Conservation (phyloP, 2,113 vertebrate species). For the Toxostoma redivivum region DNA sequence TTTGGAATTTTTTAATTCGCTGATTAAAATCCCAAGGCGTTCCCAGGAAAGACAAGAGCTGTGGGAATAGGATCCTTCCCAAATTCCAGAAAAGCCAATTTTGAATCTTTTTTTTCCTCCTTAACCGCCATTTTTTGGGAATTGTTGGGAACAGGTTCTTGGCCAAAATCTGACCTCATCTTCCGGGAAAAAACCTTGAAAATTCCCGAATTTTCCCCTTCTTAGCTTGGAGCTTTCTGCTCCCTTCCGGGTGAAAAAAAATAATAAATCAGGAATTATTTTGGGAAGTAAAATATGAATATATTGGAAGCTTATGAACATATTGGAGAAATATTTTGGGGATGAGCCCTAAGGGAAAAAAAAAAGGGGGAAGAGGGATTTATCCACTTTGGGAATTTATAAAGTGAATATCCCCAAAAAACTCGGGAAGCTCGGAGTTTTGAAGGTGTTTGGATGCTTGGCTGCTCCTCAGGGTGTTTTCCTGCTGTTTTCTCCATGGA, state of each 20-base stretch:
- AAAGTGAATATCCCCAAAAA: rapidly evolving
- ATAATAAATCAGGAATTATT: background rate
- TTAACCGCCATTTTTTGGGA: background rate
- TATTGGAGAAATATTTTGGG: background rate
- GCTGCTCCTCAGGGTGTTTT: background rate
- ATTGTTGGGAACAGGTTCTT: background rate
- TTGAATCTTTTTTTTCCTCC: rapidly evolving
- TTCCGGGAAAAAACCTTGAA: background rate
- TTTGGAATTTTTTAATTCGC: background rate
- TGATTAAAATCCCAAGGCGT: background rate
- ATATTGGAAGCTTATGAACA: too few relatives aligned
- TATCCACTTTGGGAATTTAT: background rate
- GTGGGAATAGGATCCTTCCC: background rate
- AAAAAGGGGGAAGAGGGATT: background rate
- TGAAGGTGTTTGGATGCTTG: rapidly evolving
- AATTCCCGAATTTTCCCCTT: background rate
- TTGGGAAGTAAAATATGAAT: rapidly evolving
- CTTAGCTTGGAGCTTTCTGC: background rate
- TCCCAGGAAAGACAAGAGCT: background rate
- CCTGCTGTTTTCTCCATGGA: background rate
- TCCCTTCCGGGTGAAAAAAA: rapidly evolving
- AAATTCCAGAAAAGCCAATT: background rate
- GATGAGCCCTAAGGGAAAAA: rapidly evolving
- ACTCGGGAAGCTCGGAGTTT: background rate
- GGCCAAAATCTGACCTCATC: background rate